Percentiles rank a stretch among this genome's conserved stretches.
Conservation (phyloP, 2,113 vertebrate species). For the Craseonycteris thonglongyai region DNA sequence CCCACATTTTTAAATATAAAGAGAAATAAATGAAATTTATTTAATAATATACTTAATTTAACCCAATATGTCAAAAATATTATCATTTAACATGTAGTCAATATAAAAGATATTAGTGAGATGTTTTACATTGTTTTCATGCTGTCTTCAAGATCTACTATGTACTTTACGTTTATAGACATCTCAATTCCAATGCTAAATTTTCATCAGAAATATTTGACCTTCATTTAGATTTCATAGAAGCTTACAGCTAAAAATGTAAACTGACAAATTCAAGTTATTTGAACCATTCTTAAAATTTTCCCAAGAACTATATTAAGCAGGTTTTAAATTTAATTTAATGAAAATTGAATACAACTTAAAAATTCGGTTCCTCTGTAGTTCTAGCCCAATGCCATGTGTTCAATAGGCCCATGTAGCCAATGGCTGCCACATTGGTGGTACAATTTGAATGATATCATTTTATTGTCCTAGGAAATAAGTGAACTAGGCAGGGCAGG, state of each 20-base stretch:
- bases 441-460: not conserved
- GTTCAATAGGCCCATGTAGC: not conserved
- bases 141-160: not conserved
- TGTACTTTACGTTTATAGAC: not conserved
- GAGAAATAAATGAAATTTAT: not conserved
- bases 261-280: not conserved
- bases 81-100: not conserved
- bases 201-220: conserved; percentile 21
- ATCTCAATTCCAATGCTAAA: not conserved
- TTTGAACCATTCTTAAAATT: not conserved
- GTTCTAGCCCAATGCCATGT: not conserved
- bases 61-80: not conserved
- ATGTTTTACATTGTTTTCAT: not conserved
- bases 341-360: not conserved
- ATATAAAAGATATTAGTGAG: not conserved
- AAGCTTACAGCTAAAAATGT: not conserved
- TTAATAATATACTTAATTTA: conserved; percentile 20
- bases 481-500: not conserved
- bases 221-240: not conserved
- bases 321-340: not conserved
- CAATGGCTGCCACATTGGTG: not conserved
- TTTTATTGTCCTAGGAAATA: not conserved
- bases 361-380: not conserved
- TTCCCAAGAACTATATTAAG: not conserved
- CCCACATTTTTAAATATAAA: not conserved